Conservation (phyloP, 1,140 invertebrate species). For the Catajapyx aquilonaris region DNA sequence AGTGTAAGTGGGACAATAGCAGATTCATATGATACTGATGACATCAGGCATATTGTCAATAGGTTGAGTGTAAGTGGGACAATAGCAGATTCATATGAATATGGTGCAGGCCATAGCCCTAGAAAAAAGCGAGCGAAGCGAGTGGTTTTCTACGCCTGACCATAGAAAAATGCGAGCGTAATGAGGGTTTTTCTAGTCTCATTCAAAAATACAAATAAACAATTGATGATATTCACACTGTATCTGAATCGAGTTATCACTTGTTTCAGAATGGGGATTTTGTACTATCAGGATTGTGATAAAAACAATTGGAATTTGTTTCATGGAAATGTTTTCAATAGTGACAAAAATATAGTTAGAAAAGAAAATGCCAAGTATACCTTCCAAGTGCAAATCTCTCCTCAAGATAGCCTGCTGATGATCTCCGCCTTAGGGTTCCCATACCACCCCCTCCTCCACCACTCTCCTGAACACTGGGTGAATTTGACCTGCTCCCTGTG, state of each 20-base stretch:
- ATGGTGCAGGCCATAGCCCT: too few species aligned
- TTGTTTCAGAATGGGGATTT: background rate
- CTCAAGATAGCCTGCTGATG: constrained; percentile 53
- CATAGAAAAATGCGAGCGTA: too few species aligned
- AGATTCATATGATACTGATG: too few species aligned
- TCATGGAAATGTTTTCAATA: background rate
- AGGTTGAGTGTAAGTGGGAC: too few species aligned
- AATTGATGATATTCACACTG: background rate
- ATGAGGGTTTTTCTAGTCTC: too few species aligned
- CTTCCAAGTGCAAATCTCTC: constrained; percentile 41
- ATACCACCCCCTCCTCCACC: constrained; percentile 12
- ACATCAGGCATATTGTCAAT: too few species aligned
- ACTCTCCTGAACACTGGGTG: constrained; percentile 3
- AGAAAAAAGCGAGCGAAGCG: too few species aligned
- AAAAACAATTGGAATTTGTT: background rate
- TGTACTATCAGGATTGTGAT: background rate
- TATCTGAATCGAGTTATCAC: background rate
- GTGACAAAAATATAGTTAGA: constrained; percentile 2
- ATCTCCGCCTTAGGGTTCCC: constrained; percentile 24
- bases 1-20: too few species aligned
- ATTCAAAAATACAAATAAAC: background rate
- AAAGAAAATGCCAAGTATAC: constrained; percentile 15
- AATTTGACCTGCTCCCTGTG: constrained; percentile 1
- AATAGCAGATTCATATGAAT: too few species aligned
- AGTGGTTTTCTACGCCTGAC: too few species aligned